Base-by-base conservation (phyloP, 1,140 invertebrate genomes). In the Oryzaephilus surinamensis region DNA sequence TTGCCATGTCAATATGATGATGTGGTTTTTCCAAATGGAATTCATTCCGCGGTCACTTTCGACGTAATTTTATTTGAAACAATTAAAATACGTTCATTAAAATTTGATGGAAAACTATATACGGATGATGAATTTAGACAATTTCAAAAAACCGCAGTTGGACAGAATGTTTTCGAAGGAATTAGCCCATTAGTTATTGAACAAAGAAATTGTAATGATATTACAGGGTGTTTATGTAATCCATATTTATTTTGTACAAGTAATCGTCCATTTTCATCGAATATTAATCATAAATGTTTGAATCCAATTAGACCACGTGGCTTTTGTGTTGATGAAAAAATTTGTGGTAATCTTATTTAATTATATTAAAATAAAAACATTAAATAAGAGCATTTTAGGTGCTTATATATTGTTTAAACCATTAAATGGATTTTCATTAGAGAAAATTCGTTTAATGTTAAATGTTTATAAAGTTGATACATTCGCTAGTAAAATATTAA, bases 1-100 rank as follows among this genome's bases (percentile, higher is more conserved):
- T 10, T 43, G 8, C 41, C 41, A 0, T 43, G 41, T 18, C 5
- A 30, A 6, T 24, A 43, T 11, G 41, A 43, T 16, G 41, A 38
- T 21, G 34, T 43, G 2, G 20, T 24, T n/a, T 27, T 43, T 15
- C 41, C 41, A 7, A 18, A 32, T 15, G 15, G 12, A n/a, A 11
- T 18, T 2, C 14, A 21, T 17, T n/a, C 39, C 10, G 14, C 21
- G 7, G 13, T 36, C 14, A 3, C 13, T 5, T 8, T 27, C 4
- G 11, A 33, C 27, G n/a, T n/a, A n/a, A n/a, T n/a, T n/a, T 4
- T 15, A 5, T 14, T 7, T 6, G 14, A 21, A 6, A 11, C n/a
- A 12, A 17, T 36, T 16, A 12, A 14, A 6, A 20, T 35, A 14
- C 27, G 13, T 13, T 33, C 30, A 13, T 8, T 41, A 14, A 23